Base-by-base conservation (phyloP, 2,797 vertebrate species). In the Mus spretus region DNA sequence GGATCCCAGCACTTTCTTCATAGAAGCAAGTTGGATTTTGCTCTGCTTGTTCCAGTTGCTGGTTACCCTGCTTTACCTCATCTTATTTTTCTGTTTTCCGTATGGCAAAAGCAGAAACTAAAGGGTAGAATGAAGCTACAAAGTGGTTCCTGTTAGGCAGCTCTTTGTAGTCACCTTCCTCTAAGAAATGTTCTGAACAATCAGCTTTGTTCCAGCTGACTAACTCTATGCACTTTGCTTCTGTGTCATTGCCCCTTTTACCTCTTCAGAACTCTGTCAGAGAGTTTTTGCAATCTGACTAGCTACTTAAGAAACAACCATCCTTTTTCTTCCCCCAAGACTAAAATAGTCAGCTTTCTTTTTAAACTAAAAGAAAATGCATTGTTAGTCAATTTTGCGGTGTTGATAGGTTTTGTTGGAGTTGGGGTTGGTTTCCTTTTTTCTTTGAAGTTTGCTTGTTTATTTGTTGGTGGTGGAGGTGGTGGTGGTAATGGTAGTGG, bases 81-180 rank as follows among this genome's bases (percentile, higher is more conserved):
- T 92, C 57, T 86, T 93, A 87, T 65, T 97, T 92, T 96, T 96
- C 47, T 93, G 63, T 95, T 96, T 95, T 93, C 63, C 44, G 20
- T 44, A 72, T 79, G 37, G 79, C 55, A 96, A 81, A 93, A 34
- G n/a, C 79, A 80, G 53, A 34, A 6, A 37, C 70, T 91, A 91
- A 95, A 96, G 55, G 95, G 70, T 53, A 95, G 94, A 96, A 91
- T 83, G 40, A 95, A 82, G 63, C 91, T 83, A 22, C 61, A 81
- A 34, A 67, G 6, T 78, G 80, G 79, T 89, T 95, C 63, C 82
- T 92, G 17, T 93, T 83, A 84, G 88, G 84, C 63, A 72, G 79
- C 55, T 55, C 61, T 94, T 92, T 78, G 31, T 96, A 44, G 82
- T 94, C 65, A 87, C 34, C 80, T 95, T 96, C 70, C 82, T 95